Evolutionary conservation across 2,888 invertebrate species (phyloP).

Genomic region (Pherbina coryleti): DNA sequence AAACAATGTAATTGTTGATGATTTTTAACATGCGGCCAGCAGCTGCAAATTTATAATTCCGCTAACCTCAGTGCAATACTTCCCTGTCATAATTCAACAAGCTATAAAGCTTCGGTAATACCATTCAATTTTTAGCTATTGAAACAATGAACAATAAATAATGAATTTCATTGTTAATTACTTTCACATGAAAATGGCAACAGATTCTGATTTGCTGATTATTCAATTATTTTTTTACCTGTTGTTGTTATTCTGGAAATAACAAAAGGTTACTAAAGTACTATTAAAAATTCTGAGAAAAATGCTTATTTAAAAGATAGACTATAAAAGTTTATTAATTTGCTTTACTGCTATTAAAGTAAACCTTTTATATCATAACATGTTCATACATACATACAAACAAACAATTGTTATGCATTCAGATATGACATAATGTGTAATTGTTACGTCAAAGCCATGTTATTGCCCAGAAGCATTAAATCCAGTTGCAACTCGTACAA

Average conservation of each 20-base stretch:
- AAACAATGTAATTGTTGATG: too few species aligned
- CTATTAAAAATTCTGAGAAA: not conserved
- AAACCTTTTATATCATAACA: too few species aligned
- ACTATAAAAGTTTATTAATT: too few species aligned
- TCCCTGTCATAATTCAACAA: not conserved
- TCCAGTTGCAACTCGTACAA: not conserved
- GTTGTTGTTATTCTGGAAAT: not conserved
- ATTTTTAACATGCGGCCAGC: too few species aligned
- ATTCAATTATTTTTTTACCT: not conserved
- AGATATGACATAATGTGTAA: too few species aligned
- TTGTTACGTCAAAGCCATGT: too few species aligned
- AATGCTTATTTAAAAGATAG: not conserved
- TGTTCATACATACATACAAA: too few species aligned
- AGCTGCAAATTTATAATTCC: not conserved
- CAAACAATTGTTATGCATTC: too few species aligned
- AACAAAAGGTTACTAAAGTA: not conserved
- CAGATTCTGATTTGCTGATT: not conserved
- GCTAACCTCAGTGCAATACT: not conserved
- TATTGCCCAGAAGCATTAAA: too few species aligned
- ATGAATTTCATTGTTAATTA: conserved; percentile 15
- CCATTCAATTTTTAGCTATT: not conserved
- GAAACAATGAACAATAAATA: not conserved
- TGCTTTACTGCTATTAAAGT: too few species aligned
- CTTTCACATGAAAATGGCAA: conserved; percentile 14
- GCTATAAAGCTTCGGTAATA: not conserved